phyloP scores from a whole-genome alignment of 2,797 vertebrate species.

The Phataginus tricuspis region DNA sequence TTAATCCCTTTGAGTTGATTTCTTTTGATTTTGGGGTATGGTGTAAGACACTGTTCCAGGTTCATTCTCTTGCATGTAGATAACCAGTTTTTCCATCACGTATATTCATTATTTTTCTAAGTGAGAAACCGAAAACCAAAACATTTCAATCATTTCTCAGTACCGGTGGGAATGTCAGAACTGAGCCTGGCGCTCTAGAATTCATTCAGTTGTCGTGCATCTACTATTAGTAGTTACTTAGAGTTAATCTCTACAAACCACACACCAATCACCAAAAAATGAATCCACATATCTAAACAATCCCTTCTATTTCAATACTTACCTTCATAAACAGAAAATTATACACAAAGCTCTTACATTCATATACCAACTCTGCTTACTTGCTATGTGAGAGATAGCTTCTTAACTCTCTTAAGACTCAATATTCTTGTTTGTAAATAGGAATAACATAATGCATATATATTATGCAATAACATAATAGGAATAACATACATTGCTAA shows the following conservation, averaged over 20 bases:
- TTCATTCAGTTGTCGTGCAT: not conserved
- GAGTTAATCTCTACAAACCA: not conserved
- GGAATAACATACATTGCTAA: not conserved
- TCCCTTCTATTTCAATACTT: not conserved
- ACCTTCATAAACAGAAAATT: not conserved
- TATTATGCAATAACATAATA: not conserved
- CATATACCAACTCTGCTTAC: not conserved
- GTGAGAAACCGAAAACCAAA: not conserved
- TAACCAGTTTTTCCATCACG: not conserved
- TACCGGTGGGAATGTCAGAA: not conserved
- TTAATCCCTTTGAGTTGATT: not conserved
- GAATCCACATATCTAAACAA: not conserved
- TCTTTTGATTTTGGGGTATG: not conserved
- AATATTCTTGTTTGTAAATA: not conserved
- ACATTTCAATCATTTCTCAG: not conserved
- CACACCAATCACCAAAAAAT: not conserved
- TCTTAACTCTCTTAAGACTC: not conserved
- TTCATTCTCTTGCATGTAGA: not conserved
- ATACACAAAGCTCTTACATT: not conserved
- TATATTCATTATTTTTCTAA: conserved; percentile 2
- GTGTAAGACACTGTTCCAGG: not conserved
- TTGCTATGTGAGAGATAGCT: not conserved
- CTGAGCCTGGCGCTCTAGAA: not conserved
- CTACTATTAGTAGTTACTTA: not conserved
- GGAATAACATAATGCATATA: not conserved